phyloP scores from a whole-genome alignment of 2,888 invertebrate genomes.

The Agrochola lota region DNA sequence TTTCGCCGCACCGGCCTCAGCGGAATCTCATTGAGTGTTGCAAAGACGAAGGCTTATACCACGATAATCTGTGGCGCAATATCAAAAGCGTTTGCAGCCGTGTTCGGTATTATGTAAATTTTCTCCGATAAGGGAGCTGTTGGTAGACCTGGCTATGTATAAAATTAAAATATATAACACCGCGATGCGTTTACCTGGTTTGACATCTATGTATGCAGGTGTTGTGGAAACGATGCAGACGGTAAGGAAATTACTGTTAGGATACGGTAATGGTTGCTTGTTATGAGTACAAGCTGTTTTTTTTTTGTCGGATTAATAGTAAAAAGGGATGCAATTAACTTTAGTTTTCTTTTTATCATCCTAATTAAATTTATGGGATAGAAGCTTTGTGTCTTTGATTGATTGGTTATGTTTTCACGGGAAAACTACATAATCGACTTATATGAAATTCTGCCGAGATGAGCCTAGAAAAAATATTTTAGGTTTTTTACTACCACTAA shows the following conservation, averaged over 20 bases:
- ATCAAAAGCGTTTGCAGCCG: conserved; percentile 78
- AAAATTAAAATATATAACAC: conserved; percentile 79
- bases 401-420: neutral
- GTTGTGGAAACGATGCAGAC: conserved; percentile 38
- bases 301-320: conserved; percentile 4
- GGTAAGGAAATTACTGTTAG: conserved; percentile 44
- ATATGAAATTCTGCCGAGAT: too few species aligned
- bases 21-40: conserved; percentile 76
- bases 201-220: conserved; percentile 58
- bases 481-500: neutral
- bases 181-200: conserved; percentile 65
- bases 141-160: conserved; percentile 71
- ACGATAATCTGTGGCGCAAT: conserved; percentile 83
- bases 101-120: conserved; percentile 85
- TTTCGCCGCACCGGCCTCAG: conserved; percentile 63
- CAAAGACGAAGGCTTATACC: conserved; percentile 78
- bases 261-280: conserved; percentile 27
- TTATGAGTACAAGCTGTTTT: conserved; percentile 3
- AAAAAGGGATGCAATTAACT: neutral
- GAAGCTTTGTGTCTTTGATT: too few species aligned
- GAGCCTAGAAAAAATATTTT: neutral
- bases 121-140: conserved; percentile 78
- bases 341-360: neutral
- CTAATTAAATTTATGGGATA: neutral
- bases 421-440: too few species aligned